These are phyloP conservation scores for Harmothoe impar DNA, from an alignment of 2,888 invertebrate genomes.

Conservation along the genomic window DNA sequence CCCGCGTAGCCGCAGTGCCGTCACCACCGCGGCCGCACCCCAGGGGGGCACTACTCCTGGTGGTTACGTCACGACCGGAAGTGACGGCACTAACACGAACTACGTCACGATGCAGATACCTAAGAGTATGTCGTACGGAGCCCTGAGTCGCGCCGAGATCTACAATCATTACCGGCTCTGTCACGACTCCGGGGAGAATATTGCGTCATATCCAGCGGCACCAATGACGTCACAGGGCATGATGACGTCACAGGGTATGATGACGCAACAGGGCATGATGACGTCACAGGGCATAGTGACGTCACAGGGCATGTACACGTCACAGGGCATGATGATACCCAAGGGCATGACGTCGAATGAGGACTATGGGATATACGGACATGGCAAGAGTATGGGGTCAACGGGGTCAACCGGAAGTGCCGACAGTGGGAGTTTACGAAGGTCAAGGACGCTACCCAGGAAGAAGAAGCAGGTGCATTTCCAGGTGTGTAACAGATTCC, in stretches of 20 bases:
- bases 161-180: constrained; percentile 35
- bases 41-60: not conserved
- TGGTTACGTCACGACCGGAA: constrained; percentile 4
- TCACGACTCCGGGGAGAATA: constrained; percentile 1
- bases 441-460: constrained; percentile 33
- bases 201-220: too few species aligned
- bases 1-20: not conserved
- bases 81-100: not conserved
- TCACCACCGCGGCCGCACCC: not conserved
- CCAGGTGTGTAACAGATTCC: constrained; percentile 3
- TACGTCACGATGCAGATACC: constrained; percentile 38
- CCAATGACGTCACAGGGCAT: not conserved
- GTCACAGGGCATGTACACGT: not conserved
- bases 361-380: constrained; percentile 34
- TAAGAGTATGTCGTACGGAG: not conserved
- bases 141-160: not conserved
- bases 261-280: not conserved
- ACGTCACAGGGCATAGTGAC: not conserved
- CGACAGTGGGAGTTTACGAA: constrained; percentile 17
- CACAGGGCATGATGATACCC: not conserved
- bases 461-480: constrained; percentile 54
- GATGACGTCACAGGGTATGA: not conserved
- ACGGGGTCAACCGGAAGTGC: constrained; percentile 46
- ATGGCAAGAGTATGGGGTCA: not conserved
- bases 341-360: not conserved